Base-by-base conservation (phyloP, 2,888 invertebrate species). In the Toxonevra muliebris region DNA sequence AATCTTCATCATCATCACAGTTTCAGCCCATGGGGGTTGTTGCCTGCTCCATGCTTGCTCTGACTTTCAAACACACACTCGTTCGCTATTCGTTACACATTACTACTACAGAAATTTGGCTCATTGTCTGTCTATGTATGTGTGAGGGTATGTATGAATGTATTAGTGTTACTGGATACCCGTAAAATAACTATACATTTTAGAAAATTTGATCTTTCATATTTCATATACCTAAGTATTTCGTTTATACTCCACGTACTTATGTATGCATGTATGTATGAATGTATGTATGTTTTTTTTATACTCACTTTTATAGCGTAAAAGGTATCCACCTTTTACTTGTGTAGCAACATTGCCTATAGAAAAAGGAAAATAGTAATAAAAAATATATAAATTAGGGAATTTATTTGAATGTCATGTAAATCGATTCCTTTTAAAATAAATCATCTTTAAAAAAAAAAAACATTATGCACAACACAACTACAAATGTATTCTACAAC, bases 281-380 rank as follows among this genome's bases (percentile, higher is more conserved):
- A 10, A 42, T 7, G 12, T n/a, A 59, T 7, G 42, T 20, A 20
- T 30, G 61, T 15, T 41, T 17, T 59, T 59, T 41, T 64, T 60
- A n/a, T 76, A 91, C 92, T 91, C 86, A 92, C 92, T 89, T 89
- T 91, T 91, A 82, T 92, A 92, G 72, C 92, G 89, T 65, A 92
- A 87, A 84, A 92, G 88, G 82, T 92, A 92, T 57, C 92, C 92
- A 68, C 91, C 91, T 84, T 92, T 92, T 77, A 92, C 88, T 85
- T 91, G 92, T 80, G 91, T 91, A 68, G 89, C 89, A 73, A 87
- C 87, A 76, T 88, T 87, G 83, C 89, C 89, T 89, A 87, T 19
- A 20, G 20, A 66, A 54, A 55, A 58, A 64, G 7, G 17, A 58
- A 48, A 1, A 58, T 30, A 45, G 48, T 42, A 45, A 63, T 45